Evolutionary conservation across 92 coral and sea anemone species (phyloP).

Genomic region (Meandrina meandrites): DNA sequence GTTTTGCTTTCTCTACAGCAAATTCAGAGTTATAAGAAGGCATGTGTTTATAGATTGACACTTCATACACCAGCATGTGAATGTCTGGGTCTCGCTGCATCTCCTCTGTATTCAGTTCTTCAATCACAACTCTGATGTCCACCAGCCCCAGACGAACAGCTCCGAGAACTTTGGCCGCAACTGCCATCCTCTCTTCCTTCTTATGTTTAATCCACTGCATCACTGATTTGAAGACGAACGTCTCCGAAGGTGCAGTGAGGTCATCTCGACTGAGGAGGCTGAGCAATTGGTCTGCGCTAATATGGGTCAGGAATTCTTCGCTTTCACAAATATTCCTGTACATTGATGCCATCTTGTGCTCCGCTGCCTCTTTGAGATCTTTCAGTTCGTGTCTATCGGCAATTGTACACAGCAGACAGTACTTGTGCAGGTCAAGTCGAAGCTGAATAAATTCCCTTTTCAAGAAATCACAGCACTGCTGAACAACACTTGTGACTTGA

Average conservation of each 20-base stretch:
- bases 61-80: background rate
- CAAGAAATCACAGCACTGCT: too few species aligned
- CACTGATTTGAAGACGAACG: conserved; percentile 55
- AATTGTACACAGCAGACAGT: background rate
- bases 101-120: background rate
- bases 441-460: background rate
- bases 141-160: conserved; percentile 59
- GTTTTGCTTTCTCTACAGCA: background rate
- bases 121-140: background rate
- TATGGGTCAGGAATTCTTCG: conserved; percentile 36
- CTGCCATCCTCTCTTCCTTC: conserved; percentile 22
- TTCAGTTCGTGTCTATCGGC: background rate
- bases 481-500: conserved; percentile 8
- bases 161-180: conserved; percentile 51
- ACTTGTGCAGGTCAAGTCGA: background rate
- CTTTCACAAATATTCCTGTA: conserved; percentile 44
- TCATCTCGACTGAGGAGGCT: conserved; percentile 39
- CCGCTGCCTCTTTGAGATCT: background rate
- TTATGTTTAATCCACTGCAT: conserved; percentile 63
- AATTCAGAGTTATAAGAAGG: background rate
- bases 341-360: background rate
- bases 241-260: conserved; percentile 67
- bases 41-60: background rate
- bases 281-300: conserved; percentile 35
- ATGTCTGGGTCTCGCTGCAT: background rate